Evolutionary conservation across 2,888 invertebrate species (phyloP).

Genomic region (Patella pellucida): DNA sequence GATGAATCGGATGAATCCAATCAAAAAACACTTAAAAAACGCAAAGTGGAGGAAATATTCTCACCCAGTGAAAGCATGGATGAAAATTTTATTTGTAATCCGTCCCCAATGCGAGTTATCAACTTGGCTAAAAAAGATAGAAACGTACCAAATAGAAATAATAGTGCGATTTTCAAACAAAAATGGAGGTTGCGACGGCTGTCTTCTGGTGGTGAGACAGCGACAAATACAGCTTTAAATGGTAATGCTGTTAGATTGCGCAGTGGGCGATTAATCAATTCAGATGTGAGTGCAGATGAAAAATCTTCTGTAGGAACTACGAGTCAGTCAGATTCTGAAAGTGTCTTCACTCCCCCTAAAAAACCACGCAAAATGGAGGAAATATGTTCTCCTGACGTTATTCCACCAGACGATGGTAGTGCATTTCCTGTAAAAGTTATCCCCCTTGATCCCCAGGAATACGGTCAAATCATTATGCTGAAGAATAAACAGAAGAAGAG

Average conservation of each 20-base stretch:
- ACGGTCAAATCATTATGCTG: neutral
- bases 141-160: neutral
- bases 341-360: neutral
- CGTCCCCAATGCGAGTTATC: neutral
- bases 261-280: neutral
- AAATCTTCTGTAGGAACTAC: neutral
- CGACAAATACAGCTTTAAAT: neutral
- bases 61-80: neutral
- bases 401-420: neutral
- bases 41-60: neutral
- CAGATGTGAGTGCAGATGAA: neutral
- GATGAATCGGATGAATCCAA: no score
- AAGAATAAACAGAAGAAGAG: neutral
- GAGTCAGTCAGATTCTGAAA: neutral
- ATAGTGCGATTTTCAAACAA: neutral
- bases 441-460: neutral
- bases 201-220: neutral
- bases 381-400: neutral
- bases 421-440: neutral
- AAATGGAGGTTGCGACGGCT: neutral
- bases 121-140: neutral
- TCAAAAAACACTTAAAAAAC: neutral
- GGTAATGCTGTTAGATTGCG: neutral
- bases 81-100: neutral
- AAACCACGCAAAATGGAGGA: slow-evolving; percentile 3